Base-by-base conservation (phyloP, 2,113 vertebrate species). In the Scolopax mira region DNA sequence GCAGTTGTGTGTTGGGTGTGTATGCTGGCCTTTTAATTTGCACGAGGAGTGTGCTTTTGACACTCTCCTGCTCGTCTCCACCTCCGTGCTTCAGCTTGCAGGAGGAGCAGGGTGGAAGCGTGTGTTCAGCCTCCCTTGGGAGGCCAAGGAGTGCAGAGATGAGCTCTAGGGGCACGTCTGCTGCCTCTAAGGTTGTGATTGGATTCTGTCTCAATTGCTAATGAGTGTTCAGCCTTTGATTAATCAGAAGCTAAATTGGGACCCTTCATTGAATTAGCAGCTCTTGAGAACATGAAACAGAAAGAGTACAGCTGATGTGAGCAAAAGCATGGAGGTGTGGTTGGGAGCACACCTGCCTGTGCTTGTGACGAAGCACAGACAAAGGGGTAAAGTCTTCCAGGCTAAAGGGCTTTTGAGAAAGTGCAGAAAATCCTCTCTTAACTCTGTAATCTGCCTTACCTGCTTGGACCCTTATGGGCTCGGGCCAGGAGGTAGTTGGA, bases 91-190 rank as follows among this genome's bases (percentile, higher is more conserved):
- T 52, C 28, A 30, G 57, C 57, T 65, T 1, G 0, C 3, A 1
- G 22, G 49, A n/a, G 28, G 15, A 30, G 15, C 2, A 3, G 39
- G 48, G 30, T 65, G 44, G 85, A 51, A 70, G 23, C 1, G 7
- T 0, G 0, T 23, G 46, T 42, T 6, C 0, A 5, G 57, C 18
- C 49, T 67, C 8, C 21, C 10, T 18, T 81, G 0, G 0, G 35
- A 48, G 42, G 33, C 58, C 3, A 4, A 1, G 0, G 18, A 52
- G 37, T 1, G 8, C 13, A 30, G 51, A n/a, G n/a, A 12, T 31
- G 44, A 77, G 72, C 46, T 78, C 6, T 12, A 2, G 33, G 52
- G 24, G 1, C 41, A 23, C 1, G 9, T 51, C 61, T 3, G 14
- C 71, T 10, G 5, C 39, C 83, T 78, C 15, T 8, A 0, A 27